Percentiles rank a stretch among this genome's conserved stretches.
These are phyloP conservation scores for Myotis myotis DNA, from an alignment of 2,797 vertebrate genomes.

Conservation along the genomic window DNA sequence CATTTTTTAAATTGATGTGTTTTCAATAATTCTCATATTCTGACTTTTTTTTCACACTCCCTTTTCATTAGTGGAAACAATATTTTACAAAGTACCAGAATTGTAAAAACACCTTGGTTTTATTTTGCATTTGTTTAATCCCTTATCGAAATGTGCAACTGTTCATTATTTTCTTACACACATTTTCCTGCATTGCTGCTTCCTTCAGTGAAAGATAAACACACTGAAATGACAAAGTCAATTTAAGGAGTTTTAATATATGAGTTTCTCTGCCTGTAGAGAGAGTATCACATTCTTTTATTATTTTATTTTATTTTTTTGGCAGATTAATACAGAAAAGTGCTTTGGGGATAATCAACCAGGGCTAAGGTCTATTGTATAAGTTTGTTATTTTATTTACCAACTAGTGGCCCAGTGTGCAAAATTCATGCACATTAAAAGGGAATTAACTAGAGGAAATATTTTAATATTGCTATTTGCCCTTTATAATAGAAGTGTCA, in stretches of 20 bases:
- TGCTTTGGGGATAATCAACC: not conserved
- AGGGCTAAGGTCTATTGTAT: not conserved
- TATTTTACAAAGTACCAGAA: not conserved
- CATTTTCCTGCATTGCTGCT: conserved; percentile 11
- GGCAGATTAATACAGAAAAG: not conserved
- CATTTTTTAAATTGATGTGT: not conserved
- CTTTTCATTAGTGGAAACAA: not conserved
- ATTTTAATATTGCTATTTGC: no score
- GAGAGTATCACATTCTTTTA: not conserved
- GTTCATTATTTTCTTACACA: not conserved
- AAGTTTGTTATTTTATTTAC: not conserved
- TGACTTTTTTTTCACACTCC: not conserved
- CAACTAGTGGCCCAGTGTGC: no score
- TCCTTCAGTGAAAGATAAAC: conserved; percentile 14
- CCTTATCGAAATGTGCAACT: not conserved
- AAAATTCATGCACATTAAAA: no score
- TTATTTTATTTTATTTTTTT: not conserved
- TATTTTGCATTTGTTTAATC: not conserved
- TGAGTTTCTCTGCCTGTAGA: not conserved
- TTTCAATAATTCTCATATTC: not conserved
- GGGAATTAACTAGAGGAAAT: no score
- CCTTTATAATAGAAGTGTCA: no score
- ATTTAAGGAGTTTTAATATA: not conserved
- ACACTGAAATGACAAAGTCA: not conserved
- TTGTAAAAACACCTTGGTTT: not conserved